Conservation (phyloP, 2,888 invertebrate genomes). For the Leptothorax acervorum region DNA sequence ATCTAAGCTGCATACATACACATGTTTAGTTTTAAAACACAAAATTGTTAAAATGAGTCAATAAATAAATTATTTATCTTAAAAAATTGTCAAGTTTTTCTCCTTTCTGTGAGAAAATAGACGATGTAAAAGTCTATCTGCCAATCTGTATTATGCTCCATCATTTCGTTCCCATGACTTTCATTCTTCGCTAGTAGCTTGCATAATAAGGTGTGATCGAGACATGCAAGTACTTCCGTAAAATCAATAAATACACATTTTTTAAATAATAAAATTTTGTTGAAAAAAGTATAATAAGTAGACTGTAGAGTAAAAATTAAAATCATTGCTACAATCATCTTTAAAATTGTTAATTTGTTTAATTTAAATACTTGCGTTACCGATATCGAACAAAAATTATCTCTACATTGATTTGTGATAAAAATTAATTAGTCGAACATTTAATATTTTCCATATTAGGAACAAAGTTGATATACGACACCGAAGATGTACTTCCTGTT, state of each 20-base stretch:
- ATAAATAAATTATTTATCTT: not conserved
- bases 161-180: slow-evolving; percentile 68
- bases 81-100: slow-evolving; percentile 1
- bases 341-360: no score
- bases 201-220: slow-evolving; percentile 52
- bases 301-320: no score
- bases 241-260: slow-evolving; percentile 56
- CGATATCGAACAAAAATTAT: no score
- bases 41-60: not conserved
- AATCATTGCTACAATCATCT: no score
- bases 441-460: no score
- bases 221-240: slow-evolving; percentile 64
- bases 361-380: no score
- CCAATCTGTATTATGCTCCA: slow-evolving; percentile 40
- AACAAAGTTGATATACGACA: no score
- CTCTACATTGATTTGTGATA: no score
- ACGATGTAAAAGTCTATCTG: slow-evolving; percentile 10
- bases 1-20: no score
- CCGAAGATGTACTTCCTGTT: no score
- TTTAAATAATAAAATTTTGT: slow-evolving; percentile 27
- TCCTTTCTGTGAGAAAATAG: slow-evolving; percentile 48
- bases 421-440: no score
- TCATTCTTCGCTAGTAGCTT: slow-evolving; percentile 58
- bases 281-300: not conserved
- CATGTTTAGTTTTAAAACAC: not conserved